Percentiles rank a stretch among this genome's conserved stretches.
phyloP scores from a whole-genome alignment of 37 sponge, comb jelly and placozoan species.

The Cliona cf. orientalis region DNA sequence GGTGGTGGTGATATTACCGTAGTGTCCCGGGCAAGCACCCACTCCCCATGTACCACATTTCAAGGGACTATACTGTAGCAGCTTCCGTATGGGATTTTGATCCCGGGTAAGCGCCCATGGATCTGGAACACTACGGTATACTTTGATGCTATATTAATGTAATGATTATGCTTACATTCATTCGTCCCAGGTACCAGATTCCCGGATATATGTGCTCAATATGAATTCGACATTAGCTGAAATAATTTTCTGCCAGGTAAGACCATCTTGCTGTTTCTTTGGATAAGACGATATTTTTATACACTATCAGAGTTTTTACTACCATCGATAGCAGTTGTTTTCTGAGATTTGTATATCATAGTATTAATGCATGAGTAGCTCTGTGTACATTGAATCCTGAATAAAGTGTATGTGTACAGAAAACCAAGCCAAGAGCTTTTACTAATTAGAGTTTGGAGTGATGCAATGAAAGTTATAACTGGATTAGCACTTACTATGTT shows the following conservation, averaged over 20 bases:
- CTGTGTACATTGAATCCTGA: background rate
- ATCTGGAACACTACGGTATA: no score
- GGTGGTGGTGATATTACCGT: no score
- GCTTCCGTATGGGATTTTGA: no score
- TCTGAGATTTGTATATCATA: background rate
- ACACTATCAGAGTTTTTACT: no score
- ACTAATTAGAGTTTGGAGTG: background rate
- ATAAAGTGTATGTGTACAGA: background rate
- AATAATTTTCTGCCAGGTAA: conserved; percentile 33
- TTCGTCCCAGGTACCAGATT: no score
- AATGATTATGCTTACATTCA: no score
- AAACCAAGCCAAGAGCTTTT: background rate
- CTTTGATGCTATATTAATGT: no score
- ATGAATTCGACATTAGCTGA: conserved; percentile 22
- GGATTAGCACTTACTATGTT: background rate
- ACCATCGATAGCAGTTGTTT: background rate
- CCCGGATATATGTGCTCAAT: conserved; percentile 31
- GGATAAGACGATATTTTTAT: background rate
- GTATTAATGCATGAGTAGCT: background rate
- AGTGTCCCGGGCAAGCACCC: no score
- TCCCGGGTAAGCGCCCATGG: no score
- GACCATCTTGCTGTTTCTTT: background rate
- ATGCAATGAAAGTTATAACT: background rate
- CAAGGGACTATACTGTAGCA: no score
- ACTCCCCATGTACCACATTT: no score